Base-by-base conservation (phyloP, 2,888 invertebrate genomes). In the Pachliopta kotzebuea region DNA sequence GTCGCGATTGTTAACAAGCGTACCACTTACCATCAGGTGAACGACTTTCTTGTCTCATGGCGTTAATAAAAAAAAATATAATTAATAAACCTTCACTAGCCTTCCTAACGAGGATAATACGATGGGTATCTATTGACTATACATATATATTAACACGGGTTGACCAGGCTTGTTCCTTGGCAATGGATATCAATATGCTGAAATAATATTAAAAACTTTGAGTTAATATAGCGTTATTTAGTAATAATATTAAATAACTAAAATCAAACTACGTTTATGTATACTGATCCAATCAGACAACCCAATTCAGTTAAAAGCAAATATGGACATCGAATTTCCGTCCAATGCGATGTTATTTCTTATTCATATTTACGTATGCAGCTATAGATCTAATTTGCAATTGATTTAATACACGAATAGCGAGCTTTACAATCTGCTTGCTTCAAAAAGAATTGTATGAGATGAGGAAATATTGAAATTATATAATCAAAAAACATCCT, bases 241-340 rank as follows among this genome's bases (percentile, higher is more conserved):
- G 14, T 14, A 37, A 52, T 52, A 21, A 21, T 14, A 52, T 21
- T 52, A 52, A 52, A 20, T 52, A 11, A 52, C 50, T 52, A 4
- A 52, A 52, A 52, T 52, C 50, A 14, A 52, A 42, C 18, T 26
- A 20, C 23, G n/a, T 24, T 18, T 50, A 31, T 29, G 50, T 50
- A 45, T 1, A 45, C n/a, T n/a, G 49, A 23, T 50, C 42, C 64
- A 56, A 64, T 64, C 64, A 60, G 59, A 63, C 55, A 64, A 64
- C 60, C 37, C 60, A 64, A 64, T 60, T 60, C 60, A 56, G 64
- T 60, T 64, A 60, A 64, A 60, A 64, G 64, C 60, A 60, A 60
- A 64, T 56, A 64, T 56, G 56, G 56, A 52, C 53, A 37, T 26
- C 45, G 60, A 56, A 49, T n/a, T 56, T 21, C 59, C 55, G 21